Evolutionary conservation across 2,888 invertebrate genomes (phyloP).

Genomic region (Apamea crenata): DNA sequence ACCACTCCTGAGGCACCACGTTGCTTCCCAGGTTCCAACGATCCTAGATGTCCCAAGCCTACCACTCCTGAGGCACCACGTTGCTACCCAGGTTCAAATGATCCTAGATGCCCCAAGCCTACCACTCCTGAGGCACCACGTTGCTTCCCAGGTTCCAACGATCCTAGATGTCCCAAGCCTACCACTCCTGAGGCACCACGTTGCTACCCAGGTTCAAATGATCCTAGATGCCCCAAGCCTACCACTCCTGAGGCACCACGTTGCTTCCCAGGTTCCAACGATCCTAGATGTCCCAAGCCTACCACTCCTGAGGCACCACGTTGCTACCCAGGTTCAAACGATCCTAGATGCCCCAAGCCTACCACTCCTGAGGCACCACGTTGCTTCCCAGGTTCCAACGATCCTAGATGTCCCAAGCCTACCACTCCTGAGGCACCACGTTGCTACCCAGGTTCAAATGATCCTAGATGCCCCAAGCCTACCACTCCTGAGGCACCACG

Average conservation of each 20-base stretch:
- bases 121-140: slow-evolving; percentile 66
- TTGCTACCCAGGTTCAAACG: not conserved
- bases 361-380: slow-evolving; percentile 1
- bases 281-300: slow-evolving; percentile 1
- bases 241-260: slow-evolving; percentile 67
- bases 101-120: slow-evolving; percentile 67
- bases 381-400: slow-evolving; percentile 13
- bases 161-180: slow-evolving; percentile 72
- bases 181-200: slow-evolving; percentile 48
- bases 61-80: slow-evolving; percentile 46
- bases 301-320: not conserved
- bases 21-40: slow-evolving; percentile 13
- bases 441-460: not conserved
- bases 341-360: not conserved
- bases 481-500: slow-evolving; percentile 66
- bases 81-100: not conserved
- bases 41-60: slow-evolving; percentile 72
- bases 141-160: slow-evolving; percentile 68
- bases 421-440: slow-evolving; percentile 46
- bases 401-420: slow-evolving; percentile 72
- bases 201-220: not conserved
- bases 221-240: slow-evolving; percentile 67
- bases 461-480: slow-evolving; percentile 67
- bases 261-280: slow-evolving; percentile 48
- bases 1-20: slow-evolving; percentile 1